phyloP scores from a whole-genome alignment of 92 coral and sea anemone species.

The Paramuricea clavata region DNA sequence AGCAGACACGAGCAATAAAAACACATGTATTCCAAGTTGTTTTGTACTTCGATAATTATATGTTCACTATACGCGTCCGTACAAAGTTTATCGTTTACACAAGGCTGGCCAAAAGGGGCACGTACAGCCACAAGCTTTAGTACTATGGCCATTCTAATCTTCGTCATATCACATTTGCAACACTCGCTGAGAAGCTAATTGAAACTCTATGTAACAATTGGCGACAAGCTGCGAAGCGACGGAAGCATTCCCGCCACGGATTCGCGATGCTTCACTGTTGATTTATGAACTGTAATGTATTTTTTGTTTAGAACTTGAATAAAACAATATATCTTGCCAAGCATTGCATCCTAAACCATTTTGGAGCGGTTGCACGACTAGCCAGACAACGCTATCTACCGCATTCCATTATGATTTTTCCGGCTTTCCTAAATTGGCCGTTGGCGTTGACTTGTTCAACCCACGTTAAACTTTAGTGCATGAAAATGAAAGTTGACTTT shows the following conservation, averaged over 20 bases:
- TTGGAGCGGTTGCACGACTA: too few species aligned
- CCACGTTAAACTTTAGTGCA: too few species aligned
- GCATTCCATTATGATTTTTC: too few species aligned
- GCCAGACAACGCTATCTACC: too few species aligned
- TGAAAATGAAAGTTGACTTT: too few species aligned
- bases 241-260: background rate
- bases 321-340: background rate
- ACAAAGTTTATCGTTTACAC: background rate
- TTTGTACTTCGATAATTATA: too few species aligned
- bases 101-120: background rate
- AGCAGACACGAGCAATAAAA: too few species aligned
- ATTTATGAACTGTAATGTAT: background rate
- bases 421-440: too few species aligned
- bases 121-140: too few species aligned
- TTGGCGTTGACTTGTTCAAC: too few species aligned
- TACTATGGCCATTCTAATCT: too few species aligned
- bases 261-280: conserved; percentile 14
- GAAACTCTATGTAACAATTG: background rate
- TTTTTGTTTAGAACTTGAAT: background rate
- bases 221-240: conserved; percentile 3
- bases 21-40: too few species aligned
- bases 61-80: background rate
- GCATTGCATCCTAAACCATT: background rate
- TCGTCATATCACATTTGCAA: background rate
- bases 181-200: background rate